These are phyloP conservation scores for Thamnophis sirtalis DNA, from an alignment of 2,113 vertebrate genomes.

Conservation along the genomic window DNA sequence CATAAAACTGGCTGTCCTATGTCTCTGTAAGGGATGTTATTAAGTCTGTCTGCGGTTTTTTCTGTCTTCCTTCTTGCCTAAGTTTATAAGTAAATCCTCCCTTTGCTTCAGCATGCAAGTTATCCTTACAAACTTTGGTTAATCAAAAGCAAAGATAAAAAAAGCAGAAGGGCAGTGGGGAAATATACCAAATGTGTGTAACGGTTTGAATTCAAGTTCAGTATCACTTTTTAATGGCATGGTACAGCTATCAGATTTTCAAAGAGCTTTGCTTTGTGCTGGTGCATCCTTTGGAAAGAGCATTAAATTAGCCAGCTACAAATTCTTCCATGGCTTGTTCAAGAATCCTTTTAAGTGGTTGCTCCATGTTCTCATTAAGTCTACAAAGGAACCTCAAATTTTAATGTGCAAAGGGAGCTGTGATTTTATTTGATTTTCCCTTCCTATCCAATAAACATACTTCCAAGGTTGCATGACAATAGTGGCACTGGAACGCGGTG, in stretches of 20 bases:
- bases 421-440: slow-evolving; percentile 53
- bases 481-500: slow-evolving; percentile 31
- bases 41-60: background rate
- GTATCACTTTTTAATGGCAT: background rate
- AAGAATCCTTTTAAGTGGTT: slow-evolving; percentile 13
- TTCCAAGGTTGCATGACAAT: slow-evolving; percentile 53
- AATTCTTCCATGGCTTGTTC: background rate
- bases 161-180: background rate
- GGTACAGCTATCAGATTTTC: slow-evolving; percentile 1
- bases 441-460: slow-evolving; percentile 45
- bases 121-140: background rate
- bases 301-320: slow-evolving; percentile 1
- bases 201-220: background rate
- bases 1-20: background rate
- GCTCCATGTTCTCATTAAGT: slow-evolving; percentile 5
- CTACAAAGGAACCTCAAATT: background rate
- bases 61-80: background rate
- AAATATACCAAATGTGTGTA: background rate
- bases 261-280: slow-evolving; percentile 4
- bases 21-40: background rate
- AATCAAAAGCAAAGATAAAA: background rate
- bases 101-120: background rate
- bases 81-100: background rate
- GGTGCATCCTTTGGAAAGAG: slow-evolving; percentile 5
- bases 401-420: background rate